phyloP scores from a whole-genome alignment of 2,888 invertebrate species.

The Caenorhabditis doughertyi region DNA sequence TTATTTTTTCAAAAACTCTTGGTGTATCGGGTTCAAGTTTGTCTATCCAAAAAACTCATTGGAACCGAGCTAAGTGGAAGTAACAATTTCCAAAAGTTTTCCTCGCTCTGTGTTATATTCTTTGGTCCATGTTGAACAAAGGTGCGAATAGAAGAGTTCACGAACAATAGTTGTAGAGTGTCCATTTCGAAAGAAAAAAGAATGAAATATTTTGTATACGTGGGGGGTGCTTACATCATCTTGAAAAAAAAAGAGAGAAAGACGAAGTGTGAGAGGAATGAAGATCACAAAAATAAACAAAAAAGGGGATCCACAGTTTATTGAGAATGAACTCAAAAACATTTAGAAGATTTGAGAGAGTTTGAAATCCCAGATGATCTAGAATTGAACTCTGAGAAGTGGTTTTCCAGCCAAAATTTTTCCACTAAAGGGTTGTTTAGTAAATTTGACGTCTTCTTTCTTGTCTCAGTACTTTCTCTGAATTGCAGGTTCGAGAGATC shows the following conservation, averaged over 20 bases:
- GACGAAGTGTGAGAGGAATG: not conserved
- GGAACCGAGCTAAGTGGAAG: not conserved
- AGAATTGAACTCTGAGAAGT: no score
- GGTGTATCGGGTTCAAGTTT: no score
- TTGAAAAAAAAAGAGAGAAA: not conserved
- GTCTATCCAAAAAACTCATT: not conserved
- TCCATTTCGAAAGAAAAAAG: conserved; percentile 36
- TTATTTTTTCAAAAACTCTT: no score
- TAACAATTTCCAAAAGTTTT: not conserved
- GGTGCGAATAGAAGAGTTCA: conserved; percentile 9
- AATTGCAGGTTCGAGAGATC: no score
- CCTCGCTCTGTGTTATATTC: not conserved
- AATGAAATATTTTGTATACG: conserved; percentile 20
- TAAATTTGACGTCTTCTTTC: no score
- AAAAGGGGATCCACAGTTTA: conserved; percentile 30
- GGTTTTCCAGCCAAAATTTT: no score
- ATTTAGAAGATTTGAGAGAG: no score
- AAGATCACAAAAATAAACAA: conserved; percentile 28
- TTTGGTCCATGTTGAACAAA: conserved; percentile 14
- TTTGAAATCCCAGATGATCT: no score
- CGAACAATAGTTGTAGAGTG: conserved; percentile 26
- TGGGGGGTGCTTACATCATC: conserved; percentile 27
- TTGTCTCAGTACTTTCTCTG: no score
- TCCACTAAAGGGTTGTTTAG: no score
- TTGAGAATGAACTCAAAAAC: not conserved